A percentile compares a stretch with the other conserved stretches of the same genome.
phyloP scores from a whole-genome alignment of 2,797 vertebrate species.

The Erpetoichthys calabaricus region DNA sequence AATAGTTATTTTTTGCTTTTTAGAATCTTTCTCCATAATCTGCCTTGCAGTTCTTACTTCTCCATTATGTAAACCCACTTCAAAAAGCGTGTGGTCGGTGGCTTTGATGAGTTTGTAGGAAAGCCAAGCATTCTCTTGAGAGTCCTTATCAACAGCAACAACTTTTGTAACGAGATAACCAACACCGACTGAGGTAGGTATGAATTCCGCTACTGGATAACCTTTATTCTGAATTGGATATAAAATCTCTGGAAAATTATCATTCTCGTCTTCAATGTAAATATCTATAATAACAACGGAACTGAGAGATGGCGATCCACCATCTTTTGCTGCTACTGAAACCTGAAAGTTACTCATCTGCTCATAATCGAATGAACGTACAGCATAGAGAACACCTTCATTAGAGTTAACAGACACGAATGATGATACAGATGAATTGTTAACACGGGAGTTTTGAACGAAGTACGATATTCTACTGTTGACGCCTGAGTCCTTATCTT shows the following conservation, averaged over 20 bases:
- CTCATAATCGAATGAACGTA: slow-evolving; percentile 42
- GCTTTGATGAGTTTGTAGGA: slow-evolving; percentile 39
- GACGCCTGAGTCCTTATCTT: slow-evolving; percentile 55
- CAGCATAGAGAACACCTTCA: slow-evolving; percentile 36
- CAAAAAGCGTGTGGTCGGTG: slow-evolving; percentile 31
- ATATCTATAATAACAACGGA: neutral
- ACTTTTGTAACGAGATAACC: slow-evolving; percentile 50
- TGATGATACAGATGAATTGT: slow-evolving; percentile 21
- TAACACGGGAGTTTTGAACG: neutral
- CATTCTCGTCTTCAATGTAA: slow-evolving; percentile 1
- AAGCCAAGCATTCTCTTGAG: slow-evolving; percentile 48
- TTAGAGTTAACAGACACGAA: slow-evolving; percentile 34
- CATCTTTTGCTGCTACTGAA: slow-evolving; percentile 32
- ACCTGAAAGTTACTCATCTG: slow-evolving; percentile 33
- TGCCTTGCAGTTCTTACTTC: slow-evolving; percentile 37
- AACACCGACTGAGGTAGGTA: slow-evolving; percentile 33
- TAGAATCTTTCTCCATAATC: slow-evolving; percentile 34
- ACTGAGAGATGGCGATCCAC: slow-evolving; percentile 17
- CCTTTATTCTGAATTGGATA: slow-evolving; percentile 35
- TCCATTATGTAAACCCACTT: slow-evolving; percentile 34
- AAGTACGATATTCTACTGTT: slow-evolving; percentile 9
- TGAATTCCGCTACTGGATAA: slow-evolving; percentile 34
- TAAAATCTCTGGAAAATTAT: slow-evolving; percentile 25
- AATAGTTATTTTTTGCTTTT: slow-evolving; percentile 33
- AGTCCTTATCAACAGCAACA: slow-evolving; percentile 44